These are phyloP conservation scores for Drosophila obscura DNA, from an alignment of 1,140 invertebrate species.

Conservation along the genomic window DNA sequence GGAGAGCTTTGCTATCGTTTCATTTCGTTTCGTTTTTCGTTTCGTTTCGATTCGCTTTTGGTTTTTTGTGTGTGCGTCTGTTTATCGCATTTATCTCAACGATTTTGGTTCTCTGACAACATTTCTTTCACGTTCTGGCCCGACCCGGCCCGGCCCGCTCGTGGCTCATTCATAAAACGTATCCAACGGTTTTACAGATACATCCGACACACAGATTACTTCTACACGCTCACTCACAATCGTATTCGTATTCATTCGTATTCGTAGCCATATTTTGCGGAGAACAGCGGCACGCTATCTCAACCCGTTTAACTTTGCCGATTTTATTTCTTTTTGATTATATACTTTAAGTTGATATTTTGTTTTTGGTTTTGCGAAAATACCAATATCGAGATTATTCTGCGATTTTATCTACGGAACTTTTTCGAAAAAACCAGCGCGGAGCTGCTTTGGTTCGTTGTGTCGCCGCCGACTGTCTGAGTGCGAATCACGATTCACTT, in stretches of 20 bases:
- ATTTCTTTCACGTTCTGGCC: constrained; percentile 71
- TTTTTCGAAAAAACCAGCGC: too few relatives aligned
- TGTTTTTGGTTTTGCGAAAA: too few relatives aligned
- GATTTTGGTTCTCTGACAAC: constrained; percentile 43
- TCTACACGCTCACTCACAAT: constrained; percentile 36
- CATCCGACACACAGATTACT: constrained; percentile 20
- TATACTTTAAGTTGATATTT: too few relatives aligned
- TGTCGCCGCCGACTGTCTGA: too few relatives aligned
- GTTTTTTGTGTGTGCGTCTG: constrained; percentile 39
- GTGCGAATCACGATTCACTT: too few relatives aligned
- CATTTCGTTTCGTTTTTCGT: constrained; percentile 4
- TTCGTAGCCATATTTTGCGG: not conserved
- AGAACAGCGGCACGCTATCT: too few relatives aligned
- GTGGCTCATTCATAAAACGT: constrained; percentile 72
- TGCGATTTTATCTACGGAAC: too few relatives aligned
- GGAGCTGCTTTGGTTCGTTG: too few relatives aligned
- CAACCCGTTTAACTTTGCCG: too few relatives aligned
- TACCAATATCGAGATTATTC: too few relatives aligned
- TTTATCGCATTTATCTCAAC: constrained; percentile 55
- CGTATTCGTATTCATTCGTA: constrained; percentile 29
- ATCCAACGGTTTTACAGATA: constrained; percentile 5
- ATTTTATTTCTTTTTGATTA: not conserved
- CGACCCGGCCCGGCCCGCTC: constrained; percentile 25
- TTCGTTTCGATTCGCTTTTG: constrained; percentile 1
- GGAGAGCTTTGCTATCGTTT: constrained; percentile 47